Evolutionary conservation across 2,797 vertebrate species (phyloP).

Genomic region (Hippocampus kuda): DNA sequence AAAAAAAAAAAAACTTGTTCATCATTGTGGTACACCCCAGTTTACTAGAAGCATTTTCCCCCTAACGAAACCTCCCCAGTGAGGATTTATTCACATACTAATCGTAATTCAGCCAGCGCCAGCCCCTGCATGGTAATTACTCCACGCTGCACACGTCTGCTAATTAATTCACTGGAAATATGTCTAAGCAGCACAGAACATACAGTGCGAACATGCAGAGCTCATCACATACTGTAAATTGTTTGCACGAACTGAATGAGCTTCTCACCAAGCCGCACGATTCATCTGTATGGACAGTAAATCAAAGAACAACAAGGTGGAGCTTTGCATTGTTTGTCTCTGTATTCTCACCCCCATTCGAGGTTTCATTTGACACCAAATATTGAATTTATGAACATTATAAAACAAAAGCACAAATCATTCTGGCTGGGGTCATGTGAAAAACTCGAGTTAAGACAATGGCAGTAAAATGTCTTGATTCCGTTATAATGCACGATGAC

Average conservation of each 20-base stretch:
- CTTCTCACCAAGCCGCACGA: background rate
- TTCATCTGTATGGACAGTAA: background rate
- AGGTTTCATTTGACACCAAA: background rate
- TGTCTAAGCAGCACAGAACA: slow-evolving; percentile 34
- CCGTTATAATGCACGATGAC: slow-evolving; percentile 27
- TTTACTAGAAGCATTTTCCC: slow-evolving; percentile 34
- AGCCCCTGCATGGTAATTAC: slow-evolving; percentile 51
- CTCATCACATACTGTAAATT: slow-evolving; percentile 41
- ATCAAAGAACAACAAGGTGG: background rate
- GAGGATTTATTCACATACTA: slow-evolving; percentile 48
- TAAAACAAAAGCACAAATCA: background rate
- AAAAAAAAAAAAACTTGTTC: slow-evolving; percentile 4
- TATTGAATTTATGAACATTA: background rate
- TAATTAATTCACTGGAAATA: slow-evolving; percentile 54
- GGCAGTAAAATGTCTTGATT: slow-evolving; percentile 16
- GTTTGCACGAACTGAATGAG: slow-evolving; percentile 11
- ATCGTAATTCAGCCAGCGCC: slow-evolving; percentile 58
- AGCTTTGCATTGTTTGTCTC: background rate
- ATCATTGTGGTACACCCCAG: slow-evolving; percentile 12
- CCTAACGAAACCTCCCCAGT: slow-evolving; percentile 34
- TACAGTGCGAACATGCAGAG: slow-evolving; percentile 19
- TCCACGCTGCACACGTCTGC: slow-evolving; percentile 39
- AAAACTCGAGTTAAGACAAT: slow-evolving; percentile 11
- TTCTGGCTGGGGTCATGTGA: background rate
- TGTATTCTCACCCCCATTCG: background rate